A percentile compares a stretch with the other conserved stretches of the same genome.
These are phyloP conservation scores for Malacoctenus gilli DNA, from an alignment of 2,797 vertebrate genomes.

Conservation along the genomic window DNA sequence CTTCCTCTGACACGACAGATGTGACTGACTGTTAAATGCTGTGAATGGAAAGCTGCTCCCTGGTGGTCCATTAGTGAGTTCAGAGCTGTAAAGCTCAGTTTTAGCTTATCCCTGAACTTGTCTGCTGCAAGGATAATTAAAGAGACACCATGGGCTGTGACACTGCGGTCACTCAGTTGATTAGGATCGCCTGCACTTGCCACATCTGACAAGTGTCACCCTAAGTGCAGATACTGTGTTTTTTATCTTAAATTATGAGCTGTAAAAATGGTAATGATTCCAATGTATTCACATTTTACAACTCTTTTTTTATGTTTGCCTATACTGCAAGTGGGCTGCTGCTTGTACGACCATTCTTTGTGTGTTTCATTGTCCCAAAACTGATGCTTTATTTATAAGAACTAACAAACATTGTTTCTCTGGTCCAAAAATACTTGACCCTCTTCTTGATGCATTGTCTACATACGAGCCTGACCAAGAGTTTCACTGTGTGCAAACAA, in stretches of 20 bases:
- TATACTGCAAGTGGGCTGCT: no score
- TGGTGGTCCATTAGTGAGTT: conserved; percentile 66
- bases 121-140: conserved; percentile 38
- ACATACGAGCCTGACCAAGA: no score
- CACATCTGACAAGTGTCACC: neutral
- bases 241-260: neutral
- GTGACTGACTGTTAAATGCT: conserved; percentile 65
- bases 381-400: no score
- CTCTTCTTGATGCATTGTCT: no score
- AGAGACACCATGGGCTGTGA: conserved; percentile 15
- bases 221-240: neutral
- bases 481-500: no score
- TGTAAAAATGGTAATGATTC: no score
- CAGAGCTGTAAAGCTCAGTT: conserved; percentile 48
- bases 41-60: conserved; percentile 51
- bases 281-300: no score
- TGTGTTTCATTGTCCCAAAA: no score
- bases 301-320: no score
- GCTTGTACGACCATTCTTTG: no score
- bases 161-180: conserved; percentile 14
- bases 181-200: conserved; percentile 2
- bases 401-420: no score
- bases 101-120: conserved; percentile 38
- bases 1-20: conserved; percentile 71
- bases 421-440: no score